Conservation (phyloP, 2,113 vertebrate genomes). For the Artemisiospiza belli region DNA sequence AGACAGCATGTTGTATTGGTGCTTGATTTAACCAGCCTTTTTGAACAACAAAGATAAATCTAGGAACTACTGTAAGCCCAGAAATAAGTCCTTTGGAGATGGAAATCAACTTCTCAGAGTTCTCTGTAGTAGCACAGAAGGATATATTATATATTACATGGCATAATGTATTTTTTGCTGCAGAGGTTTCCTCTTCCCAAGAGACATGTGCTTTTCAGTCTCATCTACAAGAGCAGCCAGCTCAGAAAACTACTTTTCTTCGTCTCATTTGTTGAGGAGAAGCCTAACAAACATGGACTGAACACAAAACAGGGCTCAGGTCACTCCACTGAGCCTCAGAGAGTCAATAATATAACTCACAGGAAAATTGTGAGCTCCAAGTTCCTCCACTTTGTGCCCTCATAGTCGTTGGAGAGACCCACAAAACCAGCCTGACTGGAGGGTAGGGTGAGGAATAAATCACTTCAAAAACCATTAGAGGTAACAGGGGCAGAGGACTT, state of each 20-base stretch:
- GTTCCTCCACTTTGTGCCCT: background rate
- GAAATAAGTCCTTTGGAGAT: background rate
- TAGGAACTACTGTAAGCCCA: background rate
- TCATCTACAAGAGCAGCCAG: background rate
- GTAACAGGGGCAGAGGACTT: background rate
- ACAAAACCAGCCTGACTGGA: background rate
- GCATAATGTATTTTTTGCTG: background rate
- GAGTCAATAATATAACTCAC: accelerated
- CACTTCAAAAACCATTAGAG: background rate
- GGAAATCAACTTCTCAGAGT: background rate
- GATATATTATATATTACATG: background rate
- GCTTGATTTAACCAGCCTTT: background rate
- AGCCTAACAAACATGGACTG: background rate
- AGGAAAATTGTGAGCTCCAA: background rate
- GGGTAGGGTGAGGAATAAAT: background rate
- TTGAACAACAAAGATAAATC: background rate
- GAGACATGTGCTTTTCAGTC: background rate
- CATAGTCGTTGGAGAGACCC: background rate
- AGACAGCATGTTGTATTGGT: background rate
- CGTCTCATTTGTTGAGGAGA: background rate
- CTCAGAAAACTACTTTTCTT: background rate
- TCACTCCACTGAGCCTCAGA: background rate
- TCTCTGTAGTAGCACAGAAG: background rate
- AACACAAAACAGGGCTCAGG: background rate
- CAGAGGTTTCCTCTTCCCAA: background rate